phyloP scores from a whole-genome alignment of 37 sponge, comb jelly and placozoan genomes.

The Tethya wilhelma region DNA sequence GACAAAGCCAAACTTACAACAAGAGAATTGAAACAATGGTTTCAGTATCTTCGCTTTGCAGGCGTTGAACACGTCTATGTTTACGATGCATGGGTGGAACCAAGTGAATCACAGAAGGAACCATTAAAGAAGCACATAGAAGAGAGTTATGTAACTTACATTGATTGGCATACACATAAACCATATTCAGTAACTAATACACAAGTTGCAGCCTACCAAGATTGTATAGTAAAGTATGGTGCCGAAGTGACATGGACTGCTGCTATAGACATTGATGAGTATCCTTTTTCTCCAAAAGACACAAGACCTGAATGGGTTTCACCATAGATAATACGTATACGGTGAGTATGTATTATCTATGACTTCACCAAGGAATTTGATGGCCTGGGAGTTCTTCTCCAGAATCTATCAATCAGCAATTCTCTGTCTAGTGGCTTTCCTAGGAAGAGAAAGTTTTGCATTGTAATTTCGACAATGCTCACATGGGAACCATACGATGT shows the following conservation, averaged over 20 bases:
- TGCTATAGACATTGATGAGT: conserved; percentile 86
- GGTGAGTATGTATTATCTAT: conserved; percentile 64
- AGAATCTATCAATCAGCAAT: conserved; percentile 51
- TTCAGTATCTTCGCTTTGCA: conserved; percentile 63
- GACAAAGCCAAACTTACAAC: conserved; percentile 64
- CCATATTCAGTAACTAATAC: conserved; percentile 60
- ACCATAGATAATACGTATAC: too few species aligned
- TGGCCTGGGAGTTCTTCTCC: conserved; percentile 48
- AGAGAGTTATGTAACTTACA: conserved; percentile 66
- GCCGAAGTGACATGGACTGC: conserved; percentile 63
- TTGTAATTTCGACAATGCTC: conserved; percentile 72
- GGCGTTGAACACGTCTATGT: conserved; percentile 85
- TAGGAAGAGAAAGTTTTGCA: conserved; percentile 71
- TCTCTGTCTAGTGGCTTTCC: conserved; percentile 43
- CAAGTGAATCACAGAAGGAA: conserved; percentile 50
- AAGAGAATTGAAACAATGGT: conserved; percentile 70
- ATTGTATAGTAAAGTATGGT: conserved; percentile 56
- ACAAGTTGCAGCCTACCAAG: conserved; percentile 75
- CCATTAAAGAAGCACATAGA: conserved; percentile 10
- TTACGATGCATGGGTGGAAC: conserved; percentile 66
- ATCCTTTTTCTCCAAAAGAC: conserved; percentile 71
- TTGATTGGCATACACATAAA: conserved; percentile 64
- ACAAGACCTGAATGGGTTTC: conserved; percentile 58
- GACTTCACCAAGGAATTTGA: conserved; percentile 50
- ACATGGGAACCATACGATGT: too few species aligned